Evolutionary conservation across 1,140 invertebrate genomes (phyloP).

Genomic region (Drosophila insularis): DNA sequence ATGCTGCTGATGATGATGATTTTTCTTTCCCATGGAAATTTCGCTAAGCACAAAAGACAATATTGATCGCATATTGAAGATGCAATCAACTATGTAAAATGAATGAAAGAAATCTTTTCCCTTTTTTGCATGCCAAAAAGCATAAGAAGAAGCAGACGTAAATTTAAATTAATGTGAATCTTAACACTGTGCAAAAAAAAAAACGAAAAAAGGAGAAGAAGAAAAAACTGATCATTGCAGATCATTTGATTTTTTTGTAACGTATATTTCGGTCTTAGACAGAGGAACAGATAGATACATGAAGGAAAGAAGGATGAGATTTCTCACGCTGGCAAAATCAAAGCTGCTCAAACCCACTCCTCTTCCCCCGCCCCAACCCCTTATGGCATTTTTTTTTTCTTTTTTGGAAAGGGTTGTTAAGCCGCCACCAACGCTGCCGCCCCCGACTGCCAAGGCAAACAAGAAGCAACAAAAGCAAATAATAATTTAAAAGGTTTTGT

Average conservation of each 20-base stretch:
- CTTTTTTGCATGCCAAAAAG: slow-evolving; percentile 52
- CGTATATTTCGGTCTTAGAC: background rate
- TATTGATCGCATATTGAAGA: slow-evolving; percentile 79
- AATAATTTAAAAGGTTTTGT: slow-evolving; percentile 82
- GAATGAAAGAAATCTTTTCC: slow-evolving; percentile 35
- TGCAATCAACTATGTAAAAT: slow-evolving; percentile 76
- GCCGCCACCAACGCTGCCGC: slow-evolving; percentile 22
- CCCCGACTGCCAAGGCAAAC: slow-evolving; percentile 65
- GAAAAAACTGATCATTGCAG: slow-evolving; percentile 27
- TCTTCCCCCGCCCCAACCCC: background rate
- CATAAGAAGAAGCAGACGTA: slow-evolving; percentile 25
- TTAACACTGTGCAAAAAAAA: slow-evolving; percentile 51
- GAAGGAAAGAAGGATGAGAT: background rate
- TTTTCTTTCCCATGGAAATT: slow-evolving; percentile 79
- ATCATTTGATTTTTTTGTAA: slow-evolving; percentile 4
- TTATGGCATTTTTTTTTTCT: background rate
- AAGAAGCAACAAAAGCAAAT: slow-evolving; percentile 78
- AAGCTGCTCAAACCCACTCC: background rate
- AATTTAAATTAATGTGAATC: slow-evolving; percentile 77
- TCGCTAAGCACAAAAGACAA: slow-evolving; percentile 75
- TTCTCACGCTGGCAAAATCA: slow-evolving; percentile 3
- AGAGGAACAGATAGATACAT: background rate
- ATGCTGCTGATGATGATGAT: slow-evolving; percentile 21
- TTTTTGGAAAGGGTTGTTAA: slow-evolving; percentile 30
- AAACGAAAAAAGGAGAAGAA: background rate